Evolutionary conservation across 92 coral and sea anemone species (phyloP), one percentile per base, ranked within the genome.

Genomic region (Pocillopora meandrina): DNA sequence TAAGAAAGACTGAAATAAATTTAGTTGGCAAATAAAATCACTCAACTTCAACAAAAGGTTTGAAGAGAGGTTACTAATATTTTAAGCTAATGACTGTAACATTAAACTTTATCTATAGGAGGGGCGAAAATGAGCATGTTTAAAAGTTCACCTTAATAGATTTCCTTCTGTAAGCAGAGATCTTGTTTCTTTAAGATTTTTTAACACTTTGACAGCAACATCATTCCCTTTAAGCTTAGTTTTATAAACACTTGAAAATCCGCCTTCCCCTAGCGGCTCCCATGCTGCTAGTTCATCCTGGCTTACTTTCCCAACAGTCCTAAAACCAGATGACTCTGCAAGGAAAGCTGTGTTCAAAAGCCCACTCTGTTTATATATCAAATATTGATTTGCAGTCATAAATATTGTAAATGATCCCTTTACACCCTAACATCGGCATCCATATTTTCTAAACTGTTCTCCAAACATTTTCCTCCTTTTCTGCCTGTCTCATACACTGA

Each of bases 151-250:
- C 98, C 98, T 91, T 59, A 96, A 81, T 26, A 94, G 93, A 75
- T 89, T 93, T 69, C 99, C 98, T 66, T 96, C 99, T 56, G 90
- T 91, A 78, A 90, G 86, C 85, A 92, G 78, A 67, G 93, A 86
- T 23, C 76, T 88, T 52, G 94, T 87, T 73, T 95, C 87, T 76
- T 88, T 81, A 63, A 85, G 75, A 71, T 88, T 87, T 60, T 92
- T 89, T 55, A 96, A 75, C 55, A 96, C 98, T 78, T 96, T 96
- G 11, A 96, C 93, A 62, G 99, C 99, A 13, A 96, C 99, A 76
- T 91, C 75, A 68, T 92, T 95, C 60, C 99, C 99, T 79, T 91
- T 94, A 62, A 96, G 89, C 80, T 92, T 94, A 56, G 98, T 95
- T 70, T 89, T 86, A 90, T 86, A 96, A 52, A 96, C 98, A 65